phyloP scores from a whole-genome alignment of 2,888 invertebrate genomes.

The Abrostola tripartita region DNA sequence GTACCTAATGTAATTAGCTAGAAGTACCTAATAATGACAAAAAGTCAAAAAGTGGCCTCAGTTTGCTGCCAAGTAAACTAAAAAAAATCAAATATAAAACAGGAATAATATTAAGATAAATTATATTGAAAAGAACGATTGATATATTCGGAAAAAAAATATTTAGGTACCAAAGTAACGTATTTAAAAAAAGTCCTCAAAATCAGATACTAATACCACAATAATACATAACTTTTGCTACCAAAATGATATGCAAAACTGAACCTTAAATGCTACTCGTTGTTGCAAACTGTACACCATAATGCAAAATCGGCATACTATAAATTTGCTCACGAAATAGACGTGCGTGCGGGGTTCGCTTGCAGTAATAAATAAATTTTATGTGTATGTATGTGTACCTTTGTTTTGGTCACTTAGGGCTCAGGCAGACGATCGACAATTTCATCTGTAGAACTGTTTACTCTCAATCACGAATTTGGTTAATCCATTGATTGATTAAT shows the following conservation, averaged over 20 bases:
- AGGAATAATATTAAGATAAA: too few species aligned
- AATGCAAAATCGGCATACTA: slow-evolving; percentile 80
- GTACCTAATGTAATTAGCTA: too few species aligned
- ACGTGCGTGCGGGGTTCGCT: slow-evolving; percentile 77
- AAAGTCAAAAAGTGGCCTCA: too few species aligned
- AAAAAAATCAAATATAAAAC: too few species aligned
- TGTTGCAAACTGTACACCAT: slow-evolving; percentile 69
- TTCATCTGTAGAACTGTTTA: background rate
- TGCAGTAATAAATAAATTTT: slow-evolving; percentile 83
- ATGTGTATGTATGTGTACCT: slow-evolving; percentile 70
- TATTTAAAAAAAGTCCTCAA: too few species aligned
- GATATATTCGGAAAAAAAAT: too few species aligned
- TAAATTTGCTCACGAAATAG: slow-evolving; percentile 82
- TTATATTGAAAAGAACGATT: too few species aligned
- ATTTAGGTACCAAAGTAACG: too few species aligned
- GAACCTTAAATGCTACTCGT: slow-evolving; percentile 48
- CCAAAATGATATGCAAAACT: slow-evolving; percentile 25
- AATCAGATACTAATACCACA: background rate
- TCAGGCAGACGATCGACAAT: slow-evolving; percentile 7
- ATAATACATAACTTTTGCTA: slow-evolving; percentile 9
- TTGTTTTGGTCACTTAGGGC: slow-evolving; percentile 63
- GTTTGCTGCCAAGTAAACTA: too few species aligned
- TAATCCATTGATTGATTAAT: too few species aligned
- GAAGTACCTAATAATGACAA: too few species aligned
- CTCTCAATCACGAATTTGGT: background rate